Percentiles rank a stretch among this genome's conserved stretches.
phyloP scores from a whole-genome alignment of 1,140 invertebrate genomes.

The Spodoptera frugiperda region DNA sequence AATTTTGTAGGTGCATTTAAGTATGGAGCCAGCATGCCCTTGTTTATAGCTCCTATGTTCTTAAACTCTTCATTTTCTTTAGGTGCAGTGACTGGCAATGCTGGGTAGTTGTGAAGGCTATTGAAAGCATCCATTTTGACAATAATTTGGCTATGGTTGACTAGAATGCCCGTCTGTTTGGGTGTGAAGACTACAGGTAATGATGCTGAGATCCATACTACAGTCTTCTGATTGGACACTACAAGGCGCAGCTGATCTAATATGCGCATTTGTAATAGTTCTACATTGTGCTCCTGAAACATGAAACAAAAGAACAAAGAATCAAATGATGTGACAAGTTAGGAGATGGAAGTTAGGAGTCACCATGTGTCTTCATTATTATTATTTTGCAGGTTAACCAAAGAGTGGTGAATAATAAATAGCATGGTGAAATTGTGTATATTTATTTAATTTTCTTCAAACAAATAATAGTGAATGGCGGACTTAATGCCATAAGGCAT shows the following conservation, averaged over 20 bases:
- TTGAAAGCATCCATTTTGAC: slow-evolving; percentile 80
- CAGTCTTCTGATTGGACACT: slow-evolving; percentile 83
- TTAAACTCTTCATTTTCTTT: slow-evolving; percentile 67
- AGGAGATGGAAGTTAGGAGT: too few relatives aligned
- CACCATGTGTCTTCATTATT: too few relatives aligned
- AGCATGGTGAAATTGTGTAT: too few relatives aligned
- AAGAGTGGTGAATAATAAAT: too few relatives aligned
- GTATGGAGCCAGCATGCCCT: slow-evolving; percentile 71
- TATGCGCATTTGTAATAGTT: slow-evolving; percentile 85
- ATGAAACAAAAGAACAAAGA: not conserved
- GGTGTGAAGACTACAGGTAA: slow-evolving; percentile 79
- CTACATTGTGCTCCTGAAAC: slow-evolving; percentile 86
- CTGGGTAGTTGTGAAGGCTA: slow-evolving; percentile 57
- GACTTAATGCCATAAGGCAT: too few relatives aligned
- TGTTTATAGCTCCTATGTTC: slow-evolving; percentile 76
- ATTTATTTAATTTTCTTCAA: too few relatives aligned
- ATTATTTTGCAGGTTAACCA: too few relatives aligned
- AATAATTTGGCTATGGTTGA: slow-evolving; percentile 73
- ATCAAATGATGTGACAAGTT: too few relatives aligned
- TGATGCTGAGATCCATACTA: slow-evolving; percentile 87
- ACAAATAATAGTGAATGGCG: too few relatives aligned
- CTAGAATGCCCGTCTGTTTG: slow-evolving; percentile 77
- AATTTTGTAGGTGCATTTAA: slow-evolving; percentile 67
- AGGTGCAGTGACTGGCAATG: slow-evolving; percentile 50
- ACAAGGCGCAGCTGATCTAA: slow-evolving; percentile 86